Base-by-base conservation (phyloP, 2,888 invertebrate genomes). In the Coremacera marginata region DNA sequence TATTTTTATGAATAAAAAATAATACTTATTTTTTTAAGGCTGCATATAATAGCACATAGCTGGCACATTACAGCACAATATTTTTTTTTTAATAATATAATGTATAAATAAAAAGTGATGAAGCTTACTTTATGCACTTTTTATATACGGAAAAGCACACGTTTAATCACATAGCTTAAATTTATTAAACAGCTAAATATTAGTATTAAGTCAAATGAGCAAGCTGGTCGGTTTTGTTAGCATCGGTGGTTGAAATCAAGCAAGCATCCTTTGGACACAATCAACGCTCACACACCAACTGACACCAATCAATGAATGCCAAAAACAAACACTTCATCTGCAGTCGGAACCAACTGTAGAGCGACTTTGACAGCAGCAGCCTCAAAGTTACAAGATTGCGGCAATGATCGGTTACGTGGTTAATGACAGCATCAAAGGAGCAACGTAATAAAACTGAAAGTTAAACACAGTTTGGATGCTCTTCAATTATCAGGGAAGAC, bases 401-500 rank as follows among this genome's bases (percentile, higher is more conserved):
- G 60, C 55, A 55, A 22, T 55, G 19, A 55, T n/a, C 9, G 55
- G 19, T 55, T 19, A 55, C 55, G 55, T 55, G 55, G 55, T 55
- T 55, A 55, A 55, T 55, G 55, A 55, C 60, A 9, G 34, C n/a
- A 34, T 14, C 63, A 63, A 63, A n/a, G 34, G 63, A 63, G 63
- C 16, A 31, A 31, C 16, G 34, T n/a, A 63, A 63, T 63, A 63
- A 63, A 27, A 34, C 22, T 63, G 63, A 31, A 63, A 27, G 34
- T 63, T n/a, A 27, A 63, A 16, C 34, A 63, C 34, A 63, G 34
- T n/a, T n/a, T 63, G 31, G 9, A 27, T 11, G 63, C 63, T 27
- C 60, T 63, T 27, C 27, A 63, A 63, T 63, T 63, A 63, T 14
- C 5, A n/a, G 27, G 14, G 3, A 14, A 25, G 60, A 11, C 1